Evolutionary conservation across 2,797 vertebrate species (phyloP).

Genomic region (Paguma larvata): DNA sequence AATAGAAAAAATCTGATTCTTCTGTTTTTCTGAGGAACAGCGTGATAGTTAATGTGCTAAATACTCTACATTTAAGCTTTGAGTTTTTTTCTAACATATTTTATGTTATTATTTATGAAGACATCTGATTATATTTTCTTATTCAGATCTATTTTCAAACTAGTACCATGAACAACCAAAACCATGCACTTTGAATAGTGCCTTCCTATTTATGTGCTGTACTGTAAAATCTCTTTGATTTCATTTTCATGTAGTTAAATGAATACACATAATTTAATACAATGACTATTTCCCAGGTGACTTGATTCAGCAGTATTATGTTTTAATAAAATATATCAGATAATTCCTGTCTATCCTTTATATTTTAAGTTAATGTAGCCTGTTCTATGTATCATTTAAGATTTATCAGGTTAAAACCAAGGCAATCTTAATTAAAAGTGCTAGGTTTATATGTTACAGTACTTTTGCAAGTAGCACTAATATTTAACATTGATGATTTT

Average conservation of each 20-base stretch:
- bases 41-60: neutral
- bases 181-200: too few species aligned
- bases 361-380: neutral
- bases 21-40: neutral
- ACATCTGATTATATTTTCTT: neutral
- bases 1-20: neutral
- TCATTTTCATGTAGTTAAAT: too few species aligned
- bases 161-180: too few species aligned
- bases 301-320: neutral
- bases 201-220: too few species aligned
- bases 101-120: neutral
- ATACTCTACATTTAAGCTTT: neutral
- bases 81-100: neutral
- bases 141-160: neutral
- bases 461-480: neutral
- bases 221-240: too few species aligned
- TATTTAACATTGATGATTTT: neutral
- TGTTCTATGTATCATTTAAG: neutral
- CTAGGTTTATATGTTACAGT: neutral
- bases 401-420: neutral
- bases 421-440: neutral
- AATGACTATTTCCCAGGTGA: neutral
- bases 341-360: neutral
- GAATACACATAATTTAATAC: neutral
- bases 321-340: neutral